phyloP scores from a whole-genome alignment of 2,888 invertebrate genomes.

The Autographa gamma region DNA sequence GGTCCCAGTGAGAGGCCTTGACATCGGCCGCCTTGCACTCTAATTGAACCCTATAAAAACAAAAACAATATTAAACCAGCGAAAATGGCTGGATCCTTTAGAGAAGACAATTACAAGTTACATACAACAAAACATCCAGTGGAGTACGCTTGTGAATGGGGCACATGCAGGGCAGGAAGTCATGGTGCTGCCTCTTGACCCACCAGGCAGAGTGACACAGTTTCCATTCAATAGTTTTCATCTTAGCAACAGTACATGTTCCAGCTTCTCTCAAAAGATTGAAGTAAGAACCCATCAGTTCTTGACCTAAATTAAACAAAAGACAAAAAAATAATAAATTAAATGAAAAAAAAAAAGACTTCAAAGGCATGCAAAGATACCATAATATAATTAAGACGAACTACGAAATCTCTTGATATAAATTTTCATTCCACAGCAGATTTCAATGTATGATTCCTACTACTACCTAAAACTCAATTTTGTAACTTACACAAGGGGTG shows the following conservation, averaged over 20 bases:
- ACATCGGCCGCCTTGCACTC: slow-evolving; percentile 43
- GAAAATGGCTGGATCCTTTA: background rate
- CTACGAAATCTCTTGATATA: too few species aligned
- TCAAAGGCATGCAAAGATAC: too few species aligned
- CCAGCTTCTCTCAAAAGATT: slow-evolving; percentile 76
- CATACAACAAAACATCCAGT: slow-evolving; percentile 77
- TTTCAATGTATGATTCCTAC: too few species aligned
- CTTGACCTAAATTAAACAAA: slow-evolving; percentile 82
- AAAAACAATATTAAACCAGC: too few species aligned
- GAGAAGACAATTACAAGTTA: background rate
- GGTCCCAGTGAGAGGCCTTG: background rate
- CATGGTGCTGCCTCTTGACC: slow-evolving; percentile 71
- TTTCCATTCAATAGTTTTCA: slow-evolving; percentile 86
- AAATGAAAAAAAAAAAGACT: too few species aligned
- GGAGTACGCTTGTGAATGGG: slow-evolving; percentile 77
- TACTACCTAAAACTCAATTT: too few species aligned
- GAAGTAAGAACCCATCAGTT: slow-evolving; percentile 83
- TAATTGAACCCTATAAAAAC: slow-evolving; percentile 60
- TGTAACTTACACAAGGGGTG: too few species aligned
- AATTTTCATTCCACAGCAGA: too few species aligned
- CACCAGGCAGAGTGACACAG: slow-evolving; percentile 81
- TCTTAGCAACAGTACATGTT: slow-evolving; percentile 72
- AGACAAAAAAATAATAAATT: too few species aligned
- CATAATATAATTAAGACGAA: too few species aligned
- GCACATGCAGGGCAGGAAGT: slow-evolving; percentile 77